These are phyloP conservation scores for Acromyrmex heyeri DNA, from an alignment of 1,140 invertebrate genomes.

Conservation along the genomic window DNA sequence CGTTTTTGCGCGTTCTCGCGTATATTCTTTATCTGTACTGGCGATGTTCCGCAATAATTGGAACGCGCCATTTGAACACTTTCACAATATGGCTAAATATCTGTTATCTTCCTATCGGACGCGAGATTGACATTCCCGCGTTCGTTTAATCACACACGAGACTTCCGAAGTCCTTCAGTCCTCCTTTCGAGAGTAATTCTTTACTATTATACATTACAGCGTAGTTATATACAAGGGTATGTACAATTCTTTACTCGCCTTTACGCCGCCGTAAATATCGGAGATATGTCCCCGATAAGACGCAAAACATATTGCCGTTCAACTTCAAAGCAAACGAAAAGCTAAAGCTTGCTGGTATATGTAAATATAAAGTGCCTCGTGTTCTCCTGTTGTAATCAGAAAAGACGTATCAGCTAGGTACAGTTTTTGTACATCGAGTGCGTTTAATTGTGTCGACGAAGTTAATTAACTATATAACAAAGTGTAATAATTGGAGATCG, in stretches of 20 bases:
- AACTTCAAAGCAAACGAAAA: slow-evolving; percentile 61
- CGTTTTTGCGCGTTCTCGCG: background rate
- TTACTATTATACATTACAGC: slow-evolving; percentile 59
- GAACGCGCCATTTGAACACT: slow-evolving; percentile 51
- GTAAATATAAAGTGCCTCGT: slow-evolving; percentile 50
- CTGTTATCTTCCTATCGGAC: slow-evolving; percentile 11
- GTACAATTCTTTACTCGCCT: slow-evolving; percentile 48
- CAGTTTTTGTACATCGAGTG: slow-evolving; percentile 57
- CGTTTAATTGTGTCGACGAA: slow-evolving; percentile 31
- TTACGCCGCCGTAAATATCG: slow-evolving; percentile 56
- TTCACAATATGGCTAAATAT: slow-evolving; percentile 49
- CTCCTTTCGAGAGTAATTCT: background rate
- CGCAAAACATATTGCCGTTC: slow-evolving; percentile 56
- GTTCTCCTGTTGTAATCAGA: slow-evolving; percentile 44
- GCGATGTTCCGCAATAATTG: background rate
- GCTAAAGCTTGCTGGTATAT: slow-evolving; percentile 53
- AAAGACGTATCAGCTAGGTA: slow-evolving; percentile 57
- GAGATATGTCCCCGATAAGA: slow-evolving; percentile 59
- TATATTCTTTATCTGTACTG: slow-evolving; percentile 33
- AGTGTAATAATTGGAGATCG: slow-evolving; percentile 35
- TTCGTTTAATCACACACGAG: slow-evolving; percentile 46
- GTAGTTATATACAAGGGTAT: slow-evolving; percentile 57
- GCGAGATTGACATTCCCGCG: slow-evolving; percentile 8
- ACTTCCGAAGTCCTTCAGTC: slow-evolving; percentile 30
- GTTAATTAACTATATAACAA: slow-evolving; percentile 20